Evolutionary conservation across 1,140 invertebrate genomes (phyloP).

Genomic region (Solen grandis): DNA sequence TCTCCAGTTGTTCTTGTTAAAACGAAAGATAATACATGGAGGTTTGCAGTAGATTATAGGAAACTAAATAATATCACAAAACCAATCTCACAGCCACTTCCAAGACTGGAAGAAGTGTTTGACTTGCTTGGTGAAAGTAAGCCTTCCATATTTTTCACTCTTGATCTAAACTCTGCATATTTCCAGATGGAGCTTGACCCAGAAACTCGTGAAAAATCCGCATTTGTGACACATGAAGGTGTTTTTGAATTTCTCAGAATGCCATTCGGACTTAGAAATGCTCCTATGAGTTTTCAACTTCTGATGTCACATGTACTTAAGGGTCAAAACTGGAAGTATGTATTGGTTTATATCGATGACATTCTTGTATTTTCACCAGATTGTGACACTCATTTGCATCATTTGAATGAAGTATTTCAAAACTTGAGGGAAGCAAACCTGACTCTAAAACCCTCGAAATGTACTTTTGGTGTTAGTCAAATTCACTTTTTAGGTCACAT

Average conservation of each 20-base stretch:
- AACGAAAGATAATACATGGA: conserved; percentile 50
- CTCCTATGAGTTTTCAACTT: conserved; percentile 31
- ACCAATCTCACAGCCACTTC: conserved; percentile 8
- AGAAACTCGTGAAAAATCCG: conserved; percentile 27
- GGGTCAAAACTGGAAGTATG: conserved; percentile 38
- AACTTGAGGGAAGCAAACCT: conserved; percentile 30
- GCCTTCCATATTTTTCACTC: conserved; percentile 10
- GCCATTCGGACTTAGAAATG: conserved; percentile 55
- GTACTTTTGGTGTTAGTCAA: conserved; percentile 39
- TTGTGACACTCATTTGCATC: conserved; percentile 53
- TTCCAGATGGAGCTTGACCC: conserved; percentile 42
- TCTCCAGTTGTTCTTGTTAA: conserved; percentile 61
- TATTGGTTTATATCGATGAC: conserved; percentile 57
- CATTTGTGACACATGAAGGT: conserved; percentile 51
- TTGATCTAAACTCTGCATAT: conserved; percentile 29
- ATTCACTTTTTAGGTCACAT: conserved; percentile 57
- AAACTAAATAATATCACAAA: conserved; percentile 56
- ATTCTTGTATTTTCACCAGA: conserved; percentile 48
- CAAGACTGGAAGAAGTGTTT: conserved; percentile 42
- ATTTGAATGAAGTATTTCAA: conserved; percentile 53
- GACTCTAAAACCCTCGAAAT: conserved; percentile 54
- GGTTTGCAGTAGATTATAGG: conserved; percentile 64
- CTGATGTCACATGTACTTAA: conserved; percentile 49
- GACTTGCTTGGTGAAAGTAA: conserved; percentile 45
- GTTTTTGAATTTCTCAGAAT: conserved; percentile 42